phyloP scores from a whole-genome alignment of 2,888 invertebrate species.

The Nycteola revayana region DNA sequence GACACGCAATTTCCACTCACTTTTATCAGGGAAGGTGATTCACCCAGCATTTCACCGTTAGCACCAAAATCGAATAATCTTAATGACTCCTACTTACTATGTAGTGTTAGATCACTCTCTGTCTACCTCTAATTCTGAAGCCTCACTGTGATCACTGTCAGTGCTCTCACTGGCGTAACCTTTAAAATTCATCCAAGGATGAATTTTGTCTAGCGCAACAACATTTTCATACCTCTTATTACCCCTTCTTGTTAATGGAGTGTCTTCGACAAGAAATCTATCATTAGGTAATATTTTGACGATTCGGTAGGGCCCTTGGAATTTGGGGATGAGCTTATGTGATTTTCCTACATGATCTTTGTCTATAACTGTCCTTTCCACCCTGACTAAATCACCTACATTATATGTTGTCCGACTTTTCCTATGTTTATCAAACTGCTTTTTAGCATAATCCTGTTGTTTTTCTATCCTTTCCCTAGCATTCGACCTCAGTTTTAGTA shows the following conservation, averaged over 20 bases:
- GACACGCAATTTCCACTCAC: too few species aligned
- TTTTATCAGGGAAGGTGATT: too few species aligned
- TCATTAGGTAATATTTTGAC: constrained; percentile 7
- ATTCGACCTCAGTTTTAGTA: constrained; percentile 7
- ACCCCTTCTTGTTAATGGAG: constrained; percentile 3
- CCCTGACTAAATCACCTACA: constrained; percentile 2
- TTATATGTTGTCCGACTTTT: constrained; percentile 2
- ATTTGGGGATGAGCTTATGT: constrained; percentile 3
- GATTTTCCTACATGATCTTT: constrained; percentile 8
- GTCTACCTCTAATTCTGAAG: too few species aligned
- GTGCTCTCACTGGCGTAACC: neutral
- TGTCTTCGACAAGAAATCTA: constrained; percentile 7
- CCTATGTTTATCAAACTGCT: constrained; percentile 7
- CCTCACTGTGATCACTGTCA: too few species aligned
- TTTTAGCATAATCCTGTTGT: constrained; percentile 11
- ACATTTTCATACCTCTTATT: constrained; percentile 4
- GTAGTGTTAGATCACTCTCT: too few species aligned
- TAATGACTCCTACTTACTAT: too few species aligned
- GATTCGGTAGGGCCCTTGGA: constrained; percentile 5
- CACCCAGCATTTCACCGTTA: too few species aligned
- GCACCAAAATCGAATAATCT: too few species aligned
- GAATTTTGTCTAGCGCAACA: constrained; percentile 4
- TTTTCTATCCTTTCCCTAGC: constrained; percentile 9
- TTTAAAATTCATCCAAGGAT: constrained; percentile 3
- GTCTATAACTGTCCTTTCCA: constrained; percentile 5